A percentile compares a stretch with the other conserved stretches of the same genome.
phyloP scores from a whole-genome alignment of 2,113 vertebrate species.

The Eclectus roratus region DNA sequence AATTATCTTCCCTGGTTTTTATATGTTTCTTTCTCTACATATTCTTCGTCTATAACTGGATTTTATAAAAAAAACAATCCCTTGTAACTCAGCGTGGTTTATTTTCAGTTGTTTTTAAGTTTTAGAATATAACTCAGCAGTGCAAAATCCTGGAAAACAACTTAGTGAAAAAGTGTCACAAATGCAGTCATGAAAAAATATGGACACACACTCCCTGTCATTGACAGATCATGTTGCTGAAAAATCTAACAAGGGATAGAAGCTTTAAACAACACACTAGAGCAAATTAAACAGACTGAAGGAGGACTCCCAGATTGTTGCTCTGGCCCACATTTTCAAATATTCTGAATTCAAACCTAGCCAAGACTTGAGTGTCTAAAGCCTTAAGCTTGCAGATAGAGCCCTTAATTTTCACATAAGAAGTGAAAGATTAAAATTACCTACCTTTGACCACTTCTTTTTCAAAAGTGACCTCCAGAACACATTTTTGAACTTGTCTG shows the following conservation, averaged over 20 bases:
- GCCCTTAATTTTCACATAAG: neutral
- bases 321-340: neutral
- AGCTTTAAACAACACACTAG: neutral
- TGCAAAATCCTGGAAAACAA: neutral
- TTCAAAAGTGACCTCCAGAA: neutral
- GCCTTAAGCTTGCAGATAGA: neutral
- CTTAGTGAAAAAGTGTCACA: neutral
- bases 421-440: neutral
- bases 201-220: neutral
- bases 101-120: constrained; percentile 27
- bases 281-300: constrained; percentile 1
- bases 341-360: neutral
- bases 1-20: too few relatives aligned
- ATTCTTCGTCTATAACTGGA: too few relatives aligned
- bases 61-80: accelerated
- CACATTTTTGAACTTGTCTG: neutral
- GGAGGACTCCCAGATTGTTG: neutral
- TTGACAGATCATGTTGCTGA: neutral
- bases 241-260: neutral
- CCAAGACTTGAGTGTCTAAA: neutral
- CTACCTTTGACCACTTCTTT: neutral
- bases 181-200: neutral
- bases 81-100: neutral
- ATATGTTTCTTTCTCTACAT: too few relatives aligned
- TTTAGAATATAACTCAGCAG: neutral